Evolutionary conservation across 2,113 vertebrate species (phyloP), one percentile per base, ranked within the genome.

Genomic region (Pygathrix nemaeus): DNA sequence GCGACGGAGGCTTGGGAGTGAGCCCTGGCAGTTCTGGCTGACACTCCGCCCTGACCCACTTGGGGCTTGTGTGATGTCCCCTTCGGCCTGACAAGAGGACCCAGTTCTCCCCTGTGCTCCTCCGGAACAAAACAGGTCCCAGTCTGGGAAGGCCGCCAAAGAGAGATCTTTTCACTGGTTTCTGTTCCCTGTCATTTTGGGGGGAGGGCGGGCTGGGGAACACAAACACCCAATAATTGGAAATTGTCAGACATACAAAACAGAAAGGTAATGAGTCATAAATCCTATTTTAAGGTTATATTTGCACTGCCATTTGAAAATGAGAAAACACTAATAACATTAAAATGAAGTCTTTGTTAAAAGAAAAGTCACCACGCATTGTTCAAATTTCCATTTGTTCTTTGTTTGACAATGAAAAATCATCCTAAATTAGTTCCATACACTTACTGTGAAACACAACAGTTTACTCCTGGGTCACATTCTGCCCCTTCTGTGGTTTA

Each of bases 221-320:
- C 20, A 38, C 43, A 97, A 96, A 82, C 1, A 88, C 43, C 20
- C 55, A 50, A 78, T 66, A 23, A 87, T 84, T 64, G 97, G 68
- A 94, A 88, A 90, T 68, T 95, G 83, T 84, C 64, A 92, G 23
- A 43, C 13, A 95, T 13, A 93, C 12, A 64, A 72, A 68, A 95
- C 83, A 96, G 66, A 96, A 95, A 95, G 79, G 72, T 90, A 96
- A 84, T 94, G 80, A 93, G 90, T 85, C 48, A 73, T 68, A 90
- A 96, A 94, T 38, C 93, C 64, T 75, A 48, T 72, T 94, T 97
- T 61, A 82, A 97, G 93, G 35, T 57, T 85, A 11, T 92, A 84
- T 94, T 87, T 91, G n/a, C 45, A 75, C 38, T 82, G 78, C 50
- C 79, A 80, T 82, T 93, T 97, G 92, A 95, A 96, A 97, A 88